Percentiles rank a stretch among this genome's conserved stretches.
phyloP scores from a whole-genome alignment of 2,888 invertebrate genomes.

The Caenorhabditis panamensis region DNA sequence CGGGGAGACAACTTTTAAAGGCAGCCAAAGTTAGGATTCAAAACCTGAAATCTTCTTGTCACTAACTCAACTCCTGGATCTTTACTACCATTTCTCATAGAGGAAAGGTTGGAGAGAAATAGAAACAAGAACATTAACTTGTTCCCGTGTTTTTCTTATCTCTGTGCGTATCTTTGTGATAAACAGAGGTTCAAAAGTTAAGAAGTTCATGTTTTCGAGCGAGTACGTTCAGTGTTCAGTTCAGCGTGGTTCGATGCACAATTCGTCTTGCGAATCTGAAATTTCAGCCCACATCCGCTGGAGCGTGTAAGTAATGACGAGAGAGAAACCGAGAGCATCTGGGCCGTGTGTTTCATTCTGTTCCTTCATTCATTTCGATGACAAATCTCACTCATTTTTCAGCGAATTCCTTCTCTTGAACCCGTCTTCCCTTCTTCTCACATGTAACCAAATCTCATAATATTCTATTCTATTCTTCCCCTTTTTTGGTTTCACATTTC shows the following conservation, averaged over 20 bases:
- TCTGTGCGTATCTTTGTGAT: no score
- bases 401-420: conserved; percentile 29
- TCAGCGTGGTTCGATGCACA: background rate
- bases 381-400: conserved; percentile 56
- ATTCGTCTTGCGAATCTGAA: background rate
- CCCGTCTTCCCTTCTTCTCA: no score
- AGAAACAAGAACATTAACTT: no score
- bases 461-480: conserved; percentile 28
- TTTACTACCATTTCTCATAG: no score
- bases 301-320: conserved; percentile 15
- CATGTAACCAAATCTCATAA: conserved; percentile 47
- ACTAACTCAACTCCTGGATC: no score
- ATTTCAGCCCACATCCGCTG: conserved; percentile 1
- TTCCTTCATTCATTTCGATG: conserved; percentile 11
- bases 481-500: conserved; percentile 45
- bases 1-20: background rate
- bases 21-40: background rate
- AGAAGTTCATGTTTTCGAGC: no score
- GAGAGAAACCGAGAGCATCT: conserved; percentile 19
- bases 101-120: no score
- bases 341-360: conserved; percentile 13
- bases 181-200: no score
- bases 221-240: background rate
- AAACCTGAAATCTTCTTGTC: no score
- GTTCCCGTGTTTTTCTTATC: no score